phyloP scores from a whole-genome alignment of 2,888 invertebrate genomes.

The Meteorus cinctellus region DNA sequence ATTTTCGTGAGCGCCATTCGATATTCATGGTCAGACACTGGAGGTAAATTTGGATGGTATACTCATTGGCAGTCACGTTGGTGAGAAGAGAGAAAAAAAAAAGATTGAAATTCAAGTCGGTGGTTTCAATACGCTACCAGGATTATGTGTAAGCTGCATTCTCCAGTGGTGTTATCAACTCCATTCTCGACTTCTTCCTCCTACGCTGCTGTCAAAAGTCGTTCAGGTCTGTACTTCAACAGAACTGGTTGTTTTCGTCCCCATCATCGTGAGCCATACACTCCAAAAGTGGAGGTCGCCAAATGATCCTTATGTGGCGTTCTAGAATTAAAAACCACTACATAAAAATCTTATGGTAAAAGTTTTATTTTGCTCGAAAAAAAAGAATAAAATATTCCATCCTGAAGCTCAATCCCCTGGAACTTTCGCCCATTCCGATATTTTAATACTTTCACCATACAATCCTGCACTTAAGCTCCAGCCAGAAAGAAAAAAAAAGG shows the following conservation, averaged over 20 bases:
- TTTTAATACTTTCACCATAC: no score
- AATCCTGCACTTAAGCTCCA: no score
- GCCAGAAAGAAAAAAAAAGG: no score
- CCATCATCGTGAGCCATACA: background rate
- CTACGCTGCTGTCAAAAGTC: background rate
- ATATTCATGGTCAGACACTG: background rate
- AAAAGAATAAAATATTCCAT: no score
- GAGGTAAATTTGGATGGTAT: background rate
- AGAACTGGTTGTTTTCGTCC: background rate
- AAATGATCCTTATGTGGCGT: slow-evolving; percentile 25
- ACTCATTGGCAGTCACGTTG: background rate
- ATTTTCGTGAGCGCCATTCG: background rate
- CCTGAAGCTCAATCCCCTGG: no score
- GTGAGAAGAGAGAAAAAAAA: background rate
- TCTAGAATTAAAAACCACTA: slow-evolving; percentile 11
- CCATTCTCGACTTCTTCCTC: no score
- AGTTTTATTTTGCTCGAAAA: background rate
- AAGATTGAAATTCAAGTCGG: background rate
- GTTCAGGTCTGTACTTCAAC: background rate
- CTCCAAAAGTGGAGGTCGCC: background rate
- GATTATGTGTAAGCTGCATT: background rate
- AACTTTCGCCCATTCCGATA: no score
- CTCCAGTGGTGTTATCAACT: no score
- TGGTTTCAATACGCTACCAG: background rate
- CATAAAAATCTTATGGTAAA: background rate